Base-by-base conservation (phyloP, 2,888 invertebrate genomes). In the Caenorhabditis japonica region DNA sequence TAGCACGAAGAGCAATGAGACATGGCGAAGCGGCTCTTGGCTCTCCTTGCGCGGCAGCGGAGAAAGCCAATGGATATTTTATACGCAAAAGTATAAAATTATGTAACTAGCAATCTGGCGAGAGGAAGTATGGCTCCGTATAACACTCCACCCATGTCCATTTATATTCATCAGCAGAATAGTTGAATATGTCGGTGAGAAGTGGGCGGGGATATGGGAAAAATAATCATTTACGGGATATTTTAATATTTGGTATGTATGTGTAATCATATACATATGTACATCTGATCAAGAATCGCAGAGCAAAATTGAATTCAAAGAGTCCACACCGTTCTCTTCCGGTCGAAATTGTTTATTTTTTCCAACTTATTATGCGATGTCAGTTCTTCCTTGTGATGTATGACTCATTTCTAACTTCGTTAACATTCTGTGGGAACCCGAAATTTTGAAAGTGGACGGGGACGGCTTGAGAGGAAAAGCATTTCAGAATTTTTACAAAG, bases 21-120 rank as follows among this genome's bases (percentile, higher is more conserved):
- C 68, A 59, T 52, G 12, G 52, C 43, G 39, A 52, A 52, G 52
- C 68, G 52, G 59, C 59, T 59, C 53, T 70, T 70, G 60, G 68
- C 68, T 43, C 46, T 36, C 55, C 59, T 43, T 34, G 33, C 30
- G 47, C 60, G 52, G 56, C 49, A 34, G 41, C 60, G 55, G 59
- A 53, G 60, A 69, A 71, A 61, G 71, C 71, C 56, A 52, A 72
- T 72, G 64, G 72, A 72, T 72, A 72, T 72, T 72, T 64, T 64
- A 72, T 72, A 64, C 72, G 59, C 61, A 59, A 72, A 72, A 64
- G 72, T 72, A 72, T 72, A 72, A 72, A 64, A 72, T 72, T 72
- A 72, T 72, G 64, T 72, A 72, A 59, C 72, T 72, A 72, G 53
- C 58, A 59, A 59, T 59, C 64, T 53, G 59, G 53, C 27, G 15